A percentile compares a stretch with the other conserved stretches of the same genome.
Conservation (phyloP, 2,797 vertebrate species). For the Ceryle rudis region DNA sequence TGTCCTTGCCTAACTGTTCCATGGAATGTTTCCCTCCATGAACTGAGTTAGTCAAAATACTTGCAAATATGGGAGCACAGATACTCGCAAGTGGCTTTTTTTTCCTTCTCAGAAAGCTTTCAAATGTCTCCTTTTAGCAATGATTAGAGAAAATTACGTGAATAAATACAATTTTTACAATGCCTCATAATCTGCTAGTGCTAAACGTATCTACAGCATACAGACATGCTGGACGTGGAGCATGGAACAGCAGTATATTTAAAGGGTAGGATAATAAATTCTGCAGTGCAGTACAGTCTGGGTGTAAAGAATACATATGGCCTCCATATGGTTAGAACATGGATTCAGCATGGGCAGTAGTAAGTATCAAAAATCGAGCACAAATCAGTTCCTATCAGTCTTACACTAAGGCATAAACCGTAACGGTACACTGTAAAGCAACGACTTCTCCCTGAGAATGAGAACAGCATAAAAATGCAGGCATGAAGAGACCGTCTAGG, state of each 20-base stretch:
- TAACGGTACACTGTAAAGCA: neutral
- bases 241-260: neutral
- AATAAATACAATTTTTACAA: neutral
- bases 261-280: constrained; percentile 2
- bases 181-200: neutral
- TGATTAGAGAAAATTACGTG: neutral
- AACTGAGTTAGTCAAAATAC: neutral
- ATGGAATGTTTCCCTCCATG: neutral
- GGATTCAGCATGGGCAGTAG: constrained; percentile 6
- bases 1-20: neutral
- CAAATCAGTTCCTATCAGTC: neutral
- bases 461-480: neutral
- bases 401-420: neutral
- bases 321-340: constrained; percentile 40
- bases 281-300: neutral
- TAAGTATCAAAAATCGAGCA: neutral
- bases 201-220: neutral
- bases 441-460: neutral
- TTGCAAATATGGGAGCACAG: neutral
- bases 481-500: neutral
- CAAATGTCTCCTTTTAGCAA: neutral
- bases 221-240: neutral
- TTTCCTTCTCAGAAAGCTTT: neutral
- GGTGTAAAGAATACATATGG: constrained; percentile 50
- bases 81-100: neutral